These are phyloP conservation scores for Amia ocellicauda DNA, from an alignment of 2,113 vertebrate genomes.

Conservation along the genomic window DNA sequence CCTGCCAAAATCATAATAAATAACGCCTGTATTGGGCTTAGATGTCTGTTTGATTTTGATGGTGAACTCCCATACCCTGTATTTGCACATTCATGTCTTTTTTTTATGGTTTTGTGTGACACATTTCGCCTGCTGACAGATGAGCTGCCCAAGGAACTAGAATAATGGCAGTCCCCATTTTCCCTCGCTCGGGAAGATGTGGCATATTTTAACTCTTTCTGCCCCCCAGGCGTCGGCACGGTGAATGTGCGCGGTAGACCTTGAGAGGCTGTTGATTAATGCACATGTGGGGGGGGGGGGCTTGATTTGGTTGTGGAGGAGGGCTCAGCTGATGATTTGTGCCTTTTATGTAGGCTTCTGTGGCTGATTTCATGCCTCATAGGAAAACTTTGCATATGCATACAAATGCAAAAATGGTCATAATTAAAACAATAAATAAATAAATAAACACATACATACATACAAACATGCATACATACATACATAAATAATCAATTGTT, in stretches of 20 bases:
- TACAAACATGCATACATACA: no score
- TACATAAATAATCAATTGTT: no score
- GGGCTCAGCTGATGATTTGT: conserved; percentile 31
- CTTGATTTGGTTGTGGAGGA: conserved; percentile 11
- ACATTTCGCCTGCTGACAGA: neutral
- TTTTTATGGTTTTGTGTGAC: neutral
- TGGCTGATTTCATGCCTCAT: neutral
- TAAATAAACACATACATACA: no score
- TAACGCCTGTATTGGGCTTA: no score
- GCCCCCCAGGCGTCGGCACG: conserved; percentile 6
- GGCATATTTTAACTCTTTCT: conserved; percentile 5
- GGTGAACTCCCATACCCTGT: neutral
- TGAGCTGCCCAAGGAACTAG: neutral
- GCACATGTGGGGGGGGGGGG: conserved; percentile 19
- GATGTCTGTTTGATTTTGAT: conserved; percentile 7
- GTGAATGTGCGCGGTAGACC: conserved; percentile 16
- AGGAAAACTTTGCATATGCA: neutral
- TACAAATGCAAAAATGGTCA: neutral
- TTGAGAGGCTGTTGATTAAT: conserved; percentile 33
- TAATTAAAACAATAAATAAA: no score
- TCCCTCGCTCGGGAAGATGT: conserved; percentile 8
- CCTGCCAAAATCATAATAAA: no score
- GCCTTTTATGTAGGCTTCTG: neutral
- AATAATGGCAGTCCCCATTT: neutral
- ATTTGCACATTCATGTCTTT: neutral